Base-by-base conservation (phyloP, 2,113 vertebrate genomes). In the Seriola quinqueradiata region DNA sequence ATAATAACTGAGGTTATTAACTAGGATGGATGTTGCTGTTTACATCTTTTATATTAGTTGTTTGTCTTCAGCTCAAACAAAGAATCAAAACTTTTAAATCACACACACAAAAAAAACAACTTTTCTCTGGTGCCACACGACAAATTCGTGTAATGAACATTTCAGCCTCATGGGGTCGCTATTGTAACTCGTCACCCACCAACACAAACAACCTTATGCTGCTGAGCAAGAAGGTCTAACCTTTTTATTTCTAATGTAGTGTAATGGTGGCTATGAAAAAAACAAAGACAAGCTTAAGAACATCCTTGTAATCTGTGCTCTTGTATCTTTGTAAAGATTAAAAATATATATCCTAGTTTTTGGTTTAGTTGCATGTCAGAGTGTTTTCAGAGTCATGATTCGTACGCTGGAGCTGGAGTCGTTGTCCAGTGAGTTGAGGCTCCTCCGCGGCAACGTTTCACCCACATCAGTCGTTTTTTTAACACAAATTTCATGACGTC, bases 351-450 rank as follows among this genome's bases (percentile, higher is more conserved):
- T 13, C 13, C 44, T 13, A 14, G 13, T 17, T 48, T 46, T 14
- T 28, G 28, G 12, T 4, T 44, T 44, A 12, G 42, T 44, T 44
- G 42, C 40, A 5, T 32, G 40, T 13, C 32, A 70, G 50, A 8
- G 50, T 21, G 17, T 67, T 5, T 54, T 9, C 19, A 16, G 21
- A 12, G 0, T 0, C 2, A 1, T 5, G 12, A 36, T 21, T 89
- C 93, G 1, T 87, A 95, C 93, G 7, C 93, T 87, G 55, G 90
- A 90, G 48, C 83, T 90, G 48, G 89, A 92, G 52, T 82, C 79
- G 3, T 86, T 79, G 70, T 91, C 80, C 1, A 86, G 38, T 0
- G 89, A 84, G 52, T 85, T 82, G 8, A 77, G 42, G 10, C 84
- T 90, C 60, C 59, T 57, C 48, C 80, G 81, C 0, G 6, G 70